Evolutionary conservation across 1,140 invertebrate species (phyloP).

Genomic region (Neuroterus valhalla): DNA sequence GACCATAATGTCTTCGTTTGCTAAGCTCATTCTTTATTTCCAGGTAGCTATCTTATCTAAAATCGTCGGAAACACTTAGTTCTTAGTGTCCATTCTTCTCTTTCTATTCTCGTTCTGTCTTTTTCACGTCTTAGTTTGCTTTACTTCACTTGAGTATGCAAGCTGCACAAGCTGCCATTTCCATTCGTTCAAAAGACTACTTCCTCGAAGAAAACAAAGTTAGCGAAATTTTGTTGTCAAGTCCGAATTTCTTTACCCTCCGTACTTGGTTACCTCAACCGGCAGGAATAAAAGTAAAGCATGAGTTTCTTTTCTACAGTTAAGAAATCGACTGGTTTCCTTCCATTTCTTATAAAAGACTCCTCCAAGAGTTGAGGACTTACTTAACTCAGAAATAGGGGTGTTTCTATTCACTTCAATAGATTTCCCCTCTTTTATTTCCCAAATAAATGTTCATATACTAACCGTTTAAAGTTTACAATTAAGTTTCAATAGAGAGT

Average conservation of each 20-base stretch:
- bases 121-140: not conserved
- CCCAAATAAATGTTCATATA: not conserved
- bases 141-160: conserved; percentile 12
- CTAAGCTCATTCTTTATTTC: conserved; percentile 4
- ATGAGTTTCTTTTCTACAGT: not conserved
- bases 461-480: not conserved
- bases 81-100: not conserved
- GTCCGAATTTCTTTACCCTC: not conserved
- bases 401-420: not conserved
- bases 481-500: no score
- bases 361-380: not conserved
- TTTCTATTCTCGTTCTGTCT: not conserved
- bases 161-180: conserved; percentile 19
- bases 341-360: not conserved
- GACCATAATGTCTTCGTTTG: conserved; percentile 16
- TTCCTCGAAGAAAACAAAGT: not conserved
- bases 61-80: conserved; percentile 15
- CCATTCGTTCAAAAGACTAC: conserved; percentile 7
- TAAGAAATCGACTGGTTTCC: not conserved
- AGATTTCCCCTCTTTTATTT: not conserved
- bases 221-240: not conserved
- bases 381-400: not conserved
- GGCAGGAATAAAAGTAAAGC: not conserved
- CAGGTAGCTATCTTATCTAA: not conserved
- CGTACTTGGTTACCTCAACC: not conserved